Conservation (phyloP, 92 coral and sea anemone genomes). For the Epizoanthus stellaris region DNA sequence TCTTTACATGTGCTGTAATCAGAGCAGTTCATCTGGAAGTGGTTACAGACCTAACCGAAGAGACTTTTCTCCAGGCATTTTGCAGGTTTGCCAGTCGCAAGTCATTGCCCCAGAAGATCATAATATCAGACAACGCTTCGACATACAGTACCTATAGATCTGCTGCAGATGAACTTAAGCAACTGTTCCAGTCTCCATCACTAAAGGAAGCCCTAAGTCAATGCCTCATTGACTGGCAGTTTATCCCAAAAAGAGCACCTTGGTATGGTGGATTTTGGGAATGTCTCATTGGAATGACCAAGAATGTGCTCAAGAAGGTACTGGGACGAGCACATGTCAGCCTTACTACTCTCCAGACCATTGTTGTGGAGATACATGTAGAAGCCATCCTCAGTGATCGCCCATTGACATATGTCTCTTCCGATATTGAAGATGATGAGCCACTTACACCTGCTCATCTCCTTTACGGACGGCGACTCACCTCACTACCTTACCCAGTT, state of each 20-base stretch:
- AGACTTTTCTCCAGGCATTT: conserved; percentile 59
- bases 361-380: conserved; percentile 50
- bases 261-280: conserved; percentile 79
- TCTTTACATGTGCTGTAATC: conserved; percentile 64
- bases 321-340: conserved; percentile 59
- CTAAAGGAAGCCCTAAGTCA: conserved; percentile 51
- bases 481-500: conserved; percentile 37
- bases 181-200: conserved; percentile 9
- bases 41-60: conserved; percentile 56
- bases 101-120: conserved; percentile 61
- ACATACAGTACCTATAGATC: conserved; percentile 56
- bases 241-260: conserved; percentile 73
- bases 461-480: conserved; percentile 53
- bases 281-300: conserved; percentile 68
- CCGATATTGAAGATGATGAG: conserved; percentile 62
- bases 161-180: conserved; percentile 55
- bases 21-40: conserved; percentile 71
- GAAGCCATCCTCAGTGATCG: conserved; percentile 60
- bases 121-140: conserved; percentile 71
- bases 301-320: conserved; percentile 58
- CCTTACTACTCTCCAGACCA: conserved; percentile 44
- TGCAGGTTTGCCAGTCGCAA: conserved; percentile 60
- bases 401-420: conserved; percentile 55
- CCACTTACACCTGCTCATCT: conserved; percentile 67
- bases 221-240: conserved; percentile 66